Evolutionary conservation across 2,113 vertebrate species (phyloP), one percentile per base, ranked within the genome.

Genomic region (Chaenogobius annularis): DNA sequence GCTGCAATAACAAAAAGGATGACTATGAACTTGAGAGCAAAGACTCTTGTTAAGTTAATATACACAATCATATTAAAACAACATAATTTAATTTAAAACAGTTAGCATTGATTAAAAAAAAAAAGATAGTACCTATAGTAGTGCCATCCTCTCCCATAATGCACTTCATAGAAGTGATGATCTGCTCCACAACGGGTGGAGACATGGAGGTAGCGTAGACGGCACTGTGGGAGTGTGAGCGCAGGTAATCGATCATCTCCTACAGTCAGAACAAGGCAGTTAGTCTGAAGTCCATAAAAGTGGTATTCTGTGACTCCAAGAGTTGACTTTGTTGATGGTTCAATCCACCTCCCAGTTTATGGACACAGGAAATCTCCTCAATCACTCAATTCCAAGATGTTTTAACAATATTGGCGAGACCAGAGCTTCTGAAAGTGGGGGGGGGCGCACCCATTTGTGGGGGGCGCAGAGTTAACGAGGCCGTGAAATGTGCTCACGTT

Each of bases 91-190:
- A 64, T 44, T 15, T 64, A 10, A 17, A 43, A 22, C n/a, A n/a
- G 22, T 64, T 11, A 22, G 10, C 17, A 20, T 65, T 3, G 8
- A 40, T 22, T n/a, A 46, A 14, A 65, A 43, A 20, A 10, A 43
- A 20, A 23, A 66, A 79, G 3, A 40, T 40, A 40, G 6, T 73
- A 96, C 96, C 96, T 44, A 95, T 74, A 22, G 84, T 93, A 62
- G 95, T 95, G 85, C 97, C 96, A 77, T 98, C 96, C 87, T 95
- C 93, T 85, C 96, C 96, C 96, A 97, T 98, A 93, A 99, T 96
- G 85, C 96, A 97, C 91, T 96, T 97, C 95, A 98, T 94, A 13
- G 96, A 96, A 92, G 95, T 92, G 90, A 98, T 90, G 86, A 98
- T 94, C 92, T 98, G 96, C 87, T 98, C 93, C 80, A 93, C 92